These are phyloP conservation scores for Epiblema foenella DNA, from an alignment of 2,888 invertebrate genomes.

Conservation along the genomic window DNA sequence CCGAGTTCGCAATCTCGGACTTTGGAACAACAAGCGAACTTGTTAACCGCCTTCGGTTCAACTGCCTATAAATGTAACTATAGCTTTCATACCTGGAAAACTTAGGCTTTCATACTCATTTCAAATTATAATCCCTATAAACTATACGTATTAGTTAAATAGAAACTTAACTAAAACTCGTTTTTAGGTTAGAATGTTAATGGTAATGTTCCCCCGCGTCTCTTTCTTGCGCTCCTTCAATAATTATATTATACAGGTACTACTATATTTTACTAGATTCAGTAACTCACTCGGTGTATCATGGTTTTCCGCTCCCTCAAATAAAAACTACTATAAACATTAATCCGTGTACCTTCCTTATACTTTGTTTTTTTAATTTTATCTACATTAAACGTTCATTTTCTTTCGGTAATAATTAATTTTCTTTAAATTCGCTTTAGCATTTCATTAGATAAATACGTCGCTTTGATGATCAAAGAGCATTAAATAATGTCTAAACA, in stretches of 20 bases:
- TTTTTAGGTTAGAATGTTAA: no score
- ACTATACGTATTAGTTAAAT: no score
- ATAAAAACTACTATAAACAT: neutral
- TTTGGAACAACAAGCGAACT: slow-evolving; percentile 37
- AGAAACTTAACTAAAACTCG: no score
- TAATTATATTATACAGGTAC: no score
- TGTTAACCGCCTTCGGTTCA: slow-evolving; percentile 31
- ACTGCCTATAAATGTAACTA: slow-evolving; percentile 29
- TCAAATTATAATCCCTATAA: no score
- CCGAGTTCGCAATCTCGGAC: slow-evolving; percentile 25
- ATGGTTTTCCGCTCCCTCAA: no score
- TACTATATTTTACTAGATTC: no score
- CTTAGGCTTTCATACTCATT: neutral
- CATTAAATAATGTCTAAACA: slow-evolving; percentile 67
- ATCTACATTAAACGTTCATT: slow-evolving; percentile 35
- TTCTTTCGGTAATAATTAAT: slow-evolving; percentile 38
- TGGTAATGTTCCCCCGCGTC: no score
- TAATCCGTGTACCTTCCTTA: neutral
- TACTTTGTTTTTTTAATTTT: slow-evolving; percentile 16
- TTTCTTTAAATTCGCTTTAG: slow-evolving; percentile 34
- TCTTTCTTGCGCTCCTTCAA: no score
- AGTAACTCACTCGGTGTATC: no score
- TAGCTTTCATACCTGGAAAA: neutral
- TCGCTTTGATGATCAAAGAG: slow-evolving; percentile 71
- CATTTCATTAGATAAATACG: slow-evolving; percentile 49